A percentile compares a stretch with the other conserved stretches of the same genome.
These are phyloP conservation scores for Atractosteus spatula DNA, from an alignment of 2,113 vertebrate species.

Conservation along the genomic window DNA sequence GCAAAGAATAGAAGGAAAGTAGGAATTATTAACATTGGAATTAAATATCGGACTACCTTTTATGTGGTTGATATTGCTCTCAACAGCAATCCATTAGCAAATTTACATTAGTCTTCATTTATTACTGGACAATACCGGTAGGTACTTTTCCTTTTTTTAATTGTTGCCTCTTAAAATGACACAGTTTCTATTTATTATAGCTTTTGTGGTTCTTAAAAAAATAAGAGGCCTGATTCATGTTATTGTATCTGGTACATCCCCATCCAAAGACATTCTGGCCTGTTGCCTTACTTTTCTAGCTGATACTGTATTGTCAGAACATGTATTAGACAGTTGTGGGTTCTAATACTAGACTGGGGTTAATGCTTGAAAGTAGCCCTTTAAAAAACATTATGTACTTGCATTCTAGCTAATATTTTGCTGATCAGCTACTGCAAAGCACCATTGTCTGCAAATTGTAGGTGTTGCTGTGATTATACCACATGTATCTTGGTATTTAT, in stretches of 20 bases:
- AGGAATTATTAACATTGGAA: too few relatives aligned
- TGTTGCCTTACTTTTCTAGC: constrained; percentile 2
- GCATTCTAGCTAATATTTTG: background rate
- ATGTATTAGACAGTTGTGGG: constrained; percentile 9
- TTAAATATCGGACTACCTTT: too few relatives aligned
- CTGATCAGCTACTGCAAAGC: constrained; percentile 6
- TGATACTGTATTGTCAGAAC: constrained; percentile 3
- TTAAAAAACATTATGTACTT: constrained; percentile 6
- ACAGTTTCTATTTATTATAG: background rate
- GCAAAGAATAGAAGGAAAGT: too few relatives aligned
- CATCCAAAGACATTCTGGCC: constrained; percentile 9
- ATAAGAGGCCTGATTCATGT: constrained; percentile 2
- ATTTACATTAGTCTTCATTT: too few relatives aligned
- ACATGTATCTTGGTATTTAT: constrained; percentile 32
- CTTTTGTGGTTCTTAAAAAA: background rate
- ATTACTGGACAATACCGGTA: constrained; percentile 6
- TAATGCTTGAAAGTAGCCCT: constrained; percentile 11
- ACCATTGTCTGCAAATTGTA: constrained; percentile 16
- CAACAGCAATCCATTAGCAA: too few relatives aligned
- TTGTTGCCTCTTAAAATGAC: background rate
- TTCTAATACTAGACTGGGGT: background rate
- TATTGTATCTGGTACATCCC: constrained; percentile 11
- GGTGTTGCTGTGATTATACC: constrained; percentile 33
- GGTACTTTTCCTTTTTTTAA: constrained; percentile 17
- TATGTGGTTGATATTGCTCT: too few relatives aligned